These are phyloP conservation scores for Bubalus kerabau DNA, from an alignment of 2,113 vertebrate genomes.

Conservation along the genomic window DNA sequence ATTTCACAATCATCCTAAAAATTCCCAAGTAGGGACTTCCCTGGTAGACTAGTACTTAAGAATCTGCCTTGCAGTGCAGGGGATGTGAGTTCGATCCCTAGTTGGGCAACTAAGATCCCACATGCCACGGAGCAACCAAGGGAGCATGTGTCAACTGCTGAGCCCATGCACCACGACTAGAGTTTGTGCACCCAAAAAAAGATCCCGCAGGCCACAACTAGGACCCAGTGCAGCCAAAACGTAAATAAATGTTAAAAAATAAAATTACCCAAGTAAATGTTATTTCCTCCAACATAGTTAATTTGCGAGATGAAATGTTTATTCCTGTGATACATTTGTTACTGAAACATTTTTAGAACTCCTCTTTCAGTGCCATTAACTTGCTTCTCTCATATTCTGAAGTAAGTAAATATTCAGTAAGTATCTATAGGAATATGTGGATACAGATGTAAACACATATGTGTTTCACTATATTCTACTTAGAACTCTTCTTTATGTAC, in stretches of 20 bases:
- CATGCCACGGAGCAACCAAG: neutral
- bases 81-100: neutral
- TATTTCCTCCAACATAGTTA: neutral
- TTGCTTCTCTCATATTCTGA: conserved; percentile 20
- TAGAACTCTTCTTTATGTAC: neutral
- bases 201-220: rapidly evolving
- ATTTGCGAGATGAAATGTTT: neutral
- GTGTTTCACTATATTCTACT: neutral
- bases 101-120: neutral
- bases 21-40: neutral
- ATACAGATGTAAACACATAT: neutral
- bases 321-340: neutral
- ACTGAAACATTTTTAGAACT: neutral
- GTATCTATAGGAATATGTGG: neutral
- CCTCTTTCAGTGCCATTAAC: neutral
- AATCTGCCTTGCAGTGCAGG: neutral
- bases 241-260: neutral
- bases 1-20: conserved; percentile 20
- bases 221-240: neutral
- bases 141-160: neutral
- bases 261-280: neutral
- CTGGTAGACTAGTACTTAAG: neutral
- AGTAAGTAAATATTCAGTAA: neutral
- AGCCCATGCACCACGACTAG: neutral
- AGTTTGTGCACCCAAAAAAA: neutral